phyloP scores from a whole-genome alignment of 2,797 vertebrate genomes.

The Lacerta viridis region DNA sequence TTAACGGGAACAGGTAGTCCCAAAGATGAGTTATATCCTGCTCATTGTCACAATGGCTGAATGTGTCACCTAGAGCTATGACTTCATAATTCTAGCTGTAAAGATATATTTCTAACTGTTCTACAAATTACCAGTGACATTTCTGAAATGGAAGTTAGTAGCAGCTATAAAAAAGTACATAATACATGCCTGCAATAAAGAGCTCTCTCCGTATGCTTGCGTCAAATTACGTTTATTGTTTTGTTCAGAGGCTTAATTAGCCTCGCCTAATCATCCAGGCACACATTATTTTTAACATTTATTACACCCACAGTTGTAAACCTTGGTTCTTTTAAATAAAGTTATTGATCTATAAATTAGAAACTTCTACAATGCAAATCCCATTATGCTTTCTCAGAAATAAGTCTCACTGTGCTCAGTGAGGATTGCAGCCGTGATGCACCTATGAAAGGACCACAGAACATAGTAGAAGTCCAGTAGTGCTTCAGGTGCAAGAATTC shows the following conservation, averaged over 20 bases:
- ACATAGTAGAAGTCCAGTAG: not conserved
- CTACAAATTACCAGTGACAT: not conserved
- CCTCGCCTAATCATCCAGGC: not conserved
- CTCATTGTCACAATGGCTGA: not conserved
- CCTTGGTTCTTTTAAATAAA: slow-evolving; percentile 35
- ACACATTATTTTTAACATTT: slow-evolving; percentile 8
- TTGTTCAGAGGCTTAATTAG: not conserved
- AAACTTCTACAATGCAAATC: not conserved
- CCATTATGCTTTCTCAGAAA: not conserved
- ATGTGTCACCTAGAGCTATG: not conserved
- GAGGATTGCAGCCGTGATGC: slow-evolving; percentile 11
- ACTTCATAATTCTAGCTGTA: not conserved
- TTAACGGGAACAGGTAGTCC: not conserved
- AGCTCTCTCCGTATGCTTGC: not conserved
- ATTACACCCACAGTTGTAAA: not conserved
- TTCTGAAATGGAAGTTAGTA: not conserved
- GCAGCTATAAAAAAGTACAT: not conserved
- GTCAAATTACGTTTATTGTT: not conserved
- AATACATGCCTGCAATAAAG: not conserved
- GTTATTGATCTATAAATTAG: slow-evolving; percentile 33
- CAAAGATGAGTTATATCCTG: not conserved
- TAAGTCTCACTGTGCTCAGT: no score
- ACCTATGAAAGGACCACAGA: slow-evolving; percentile 21
- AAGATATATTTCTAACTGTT: not conserved
- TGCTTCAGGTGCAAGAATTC: slow-evolving; percentile 31